These are phyloP conservation scores for Oconnorella tubifera DNA, from an alignment of 2,888 invertebrate species.

Conservation along the genomic window DNA sequence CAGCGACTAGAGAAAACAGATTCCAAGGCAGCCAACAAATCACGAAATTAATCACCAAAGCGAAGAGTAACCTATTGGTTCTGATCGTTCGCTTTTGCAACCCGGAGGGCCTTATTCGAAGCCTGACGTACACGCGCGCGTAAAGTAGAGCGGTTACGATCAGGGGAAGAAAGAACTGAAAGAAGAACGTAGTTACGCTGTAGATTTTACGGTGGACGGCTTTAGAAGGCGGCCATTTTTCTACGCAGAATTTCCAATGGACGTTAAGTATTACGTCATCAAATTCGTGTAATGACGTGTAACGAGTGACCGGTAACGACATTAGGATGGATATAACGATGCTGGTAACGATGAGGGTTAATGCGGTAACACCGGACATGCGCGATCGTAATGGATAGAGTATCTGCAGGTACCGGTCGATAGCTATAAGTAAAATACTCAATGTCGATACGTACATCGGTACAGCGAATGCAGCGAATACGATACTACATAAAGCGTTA, in stretches of 20 bases:
- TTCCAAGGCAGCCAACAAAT: slow-evolving; percentile 53
- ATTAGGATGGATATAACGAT: slow-evolving; percentile 42
- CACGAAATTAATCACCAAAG: slow-evolving; percentile 47
- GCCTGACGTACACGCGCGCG: slow-evolving; percentile 12
- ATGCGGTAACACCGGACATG: slow-evolving; percentile 42
- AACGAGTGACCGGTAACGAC: slow-evolving; percentile 48
- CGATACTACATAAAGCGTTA: slow-evolving; percentile 44
- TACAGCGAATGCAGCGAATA: slow-evolving; percentile 51
- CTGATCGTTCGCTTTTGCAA: slow-evolving; percentile 20
- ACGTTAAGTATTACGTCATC: slow-evolving; percentile 39
- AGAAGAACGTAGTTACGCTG: slow-evolving; percentile 22
- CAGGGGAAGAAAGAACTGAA: slow-evolving; percentile 19
- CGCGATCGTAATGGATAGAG: slow-evolving; percentile 47
- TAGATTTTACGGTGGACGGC: slow-evolving; percentile 36
- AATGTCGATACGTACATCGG: slow-evolving; percentile 51
- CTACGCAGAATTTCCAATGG: slow-evolving; percentile 45
- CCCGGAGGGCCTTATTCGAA: slow-evolving; percentile 2
- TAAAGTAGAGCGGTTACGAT: slow-evolving; percentile 14
- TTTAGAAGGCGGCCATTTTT: slow-evolving; percentile 41
- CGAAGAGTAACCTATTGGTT: slow-evolving; percentile 48
- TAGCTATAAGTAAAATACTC: slow-evolving; percentile 51
- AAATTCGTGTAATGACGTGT: slow-evolving; percentile 39
- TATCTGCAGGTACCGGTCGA: slow-evolving; percentile 52
- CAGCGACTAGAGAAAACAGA: slow-evolving; percentile 42
- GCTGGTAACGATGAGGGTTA: slow-evolving; percentile 41